These are phyloP conservation scores for Ptychobarbus kaznakovi DNA, from an alignment of 2,797 vertebrate genomes.

Conservation along the genomic window DNA sequence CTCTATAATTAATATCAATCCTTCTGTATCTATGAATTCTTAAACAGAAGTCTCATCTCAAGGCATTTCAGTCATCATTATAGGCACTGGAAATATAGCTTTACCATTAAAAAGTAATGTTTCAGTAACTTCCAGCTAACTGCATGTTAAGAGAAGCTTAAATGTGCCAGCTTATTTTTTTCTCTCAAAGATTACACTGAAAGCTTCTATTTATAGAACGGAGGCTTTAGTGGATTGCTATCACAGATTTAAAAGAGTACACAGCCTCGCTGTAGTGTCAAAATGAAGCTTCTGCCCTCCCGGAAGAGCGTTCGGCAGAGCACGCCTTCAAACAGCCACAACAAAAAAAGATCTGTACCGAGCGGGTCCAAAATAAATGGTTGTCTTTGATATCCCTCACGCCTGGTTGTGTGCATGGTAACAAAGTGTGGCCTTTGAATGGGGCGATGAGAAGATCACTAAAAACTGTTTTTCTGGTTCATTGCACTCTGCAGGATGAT, in stretches of 20 bases:
- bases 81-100: not conserved
- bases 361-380: conserved; percentile 72
- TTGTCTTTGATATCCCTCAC: conserved; percentile 73
- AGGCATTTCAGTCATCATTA: conserved; percentile 23
- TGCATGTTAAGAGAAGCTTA: conserved; percentile 81
- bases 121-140: conserved; percentile 42
- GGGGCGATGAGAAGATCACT: conserved; percentile 65
- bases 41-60: conserved; percentile 17
- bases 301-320: conserved; percentile 61
- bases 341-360: conserved; percentile 62
- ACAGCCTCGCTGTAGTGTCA: conserved; percentile 62
- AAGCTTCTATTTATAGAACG: conserved; percentile 80
- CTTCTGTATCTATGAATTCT: conserved; percentile 32
- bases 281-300: conserved; percentile 39
- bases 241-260: conserved; percentile 80
- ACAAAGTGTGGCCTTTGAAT: conserved; percentile 67
- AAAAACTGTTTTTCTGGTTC: conserved; percentile 49
- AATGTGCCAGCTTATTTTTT: conserved; percentile 73
- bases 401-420: conserved; percentile 64
- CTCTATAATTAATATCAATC: conserved; percentile 28
- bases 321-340: conserved; percentile 50
- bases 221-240: conserved; percentile 76
- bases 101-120: conserved; percentile 21
- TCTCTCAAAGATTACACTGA: conserved; percentile 74
- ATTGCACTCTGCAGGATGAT: conserved; percentile 42